Evolutionary conservation across 2,888 invertebrate genomes (phyloP), one percentile per base, ranked within the genome.

Genomic region (Chrysolina haemoptera): DNA sequence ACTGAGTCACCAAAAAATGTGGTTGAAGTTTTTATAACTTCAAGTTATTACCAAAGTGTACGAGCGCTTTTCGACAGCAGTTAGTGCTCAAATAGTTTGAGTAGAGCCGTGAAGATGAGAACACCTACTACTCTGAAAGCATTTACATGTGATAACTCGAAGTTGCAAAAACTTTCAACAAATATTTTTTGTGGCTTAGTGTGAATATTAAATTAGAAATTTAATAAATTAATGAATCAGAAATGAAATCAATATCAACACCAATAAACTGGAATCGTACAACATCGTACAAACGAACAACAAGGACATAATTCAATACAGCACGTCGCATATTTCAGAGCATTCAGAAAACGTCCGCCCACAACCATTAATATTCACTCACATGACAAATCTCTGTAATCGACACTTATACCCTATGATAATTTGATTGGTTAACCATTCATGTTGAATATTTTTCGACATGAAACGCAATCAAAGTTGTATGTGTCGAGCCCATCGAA

Each of bases 381-480:
- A 20, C 20, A 11, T 20, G 53, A 11, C 12, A 53, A 53, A 53
- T 53, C 12, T 5, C 18, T 53, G 20, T 20, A 53, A 53, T 22
- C 20, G 53, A 53, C 53, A 53, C 20, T 5, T 9, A 53, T 53
- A 18, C 53, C 53, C 16, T 14, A 5, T 20, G 20, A 53, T 53
- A 20, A 22, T 53, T 53, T 53, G 0, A 53, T 53, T 53, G 53
- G 16, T 53, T 18, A 11, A 20, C 11, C 20, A 20, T 53, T 53
- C 53, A 20, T 20, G 53, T 53, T 20, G 53, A 20, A 18, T 20
- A 53, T 53, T 53, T 53, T 53, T 22, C 12, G 22, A 53, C 53
- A 53, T 53, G 53, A 18, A 53, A 53, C 20, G 12, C 53, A 53
- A 53, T 53, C 53, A 53, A 53, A 53, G 53, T 53, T 20, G 53